Base-by-base conservation (phyloP, 1,140 invertebrate genomes). In the Drosophila mayri region DNA sequence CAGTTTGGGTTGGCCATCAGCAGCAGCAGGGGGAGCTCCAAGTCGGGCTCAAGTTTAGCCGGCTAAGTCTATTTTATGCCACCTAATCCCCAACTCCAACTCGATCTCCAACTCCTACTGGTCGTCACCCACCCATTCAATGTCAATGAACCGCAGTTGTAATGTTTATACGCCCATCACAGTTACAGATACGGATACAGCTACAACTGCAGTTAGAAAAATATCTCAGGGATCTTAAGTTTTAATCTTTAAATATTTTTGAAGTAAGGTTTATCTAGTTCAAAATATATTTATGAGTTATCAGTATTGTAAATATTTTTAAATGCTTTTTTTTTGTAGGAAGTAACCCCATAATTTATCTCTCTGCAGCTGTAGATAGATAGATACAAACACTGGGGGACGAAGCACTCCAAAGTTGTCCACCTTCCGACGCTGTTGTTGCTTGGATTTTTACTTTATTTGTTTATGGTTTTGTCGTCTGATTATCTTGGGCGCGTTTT, bases 401-500 rank as follows among this genome's bases (percentile, higher is more conserved):
- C 44, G 52, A 12, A 55, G 75, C 52, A 73, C 55, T 77, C 78
- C 79, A 76, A 50, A 76, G 73, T 76, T 77, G 74, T 71, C 65
- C 75, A 78, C 75, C 57, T 67, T 70, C 71, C 59, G 58, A 47
- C 63, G 60, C 32, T 46, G 65, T 81, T 35, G 83, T 79, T 74
- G 76, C 58, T 76, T 86, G 83, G 86, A 83, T 87, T 88, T 81
- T 84, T 78, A 90, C 76, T 88, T 85, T 88, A 88, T 88, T 88
- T 88, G 84, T 88, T 88, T 88, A 88, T 84, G 84, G 84, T 81
- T 88, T 88, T 72, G 59, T 77, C 65, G 84, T 68, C 84, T 88
- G 84, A 90, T 88, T 90, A 88, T 88, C 84, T 88, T 90, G 85
- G 77, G 79, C 71, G 83, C 83, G 84, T 88, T 77, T 76, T 73